A percentile compares a stretch with the other conserved stretches of the same genome.
These are phyloP conservation scores for Nudaria mundana DNA, from an alignment of 2,888 invertebrate species.

Conservation along the genomic window DNA sequence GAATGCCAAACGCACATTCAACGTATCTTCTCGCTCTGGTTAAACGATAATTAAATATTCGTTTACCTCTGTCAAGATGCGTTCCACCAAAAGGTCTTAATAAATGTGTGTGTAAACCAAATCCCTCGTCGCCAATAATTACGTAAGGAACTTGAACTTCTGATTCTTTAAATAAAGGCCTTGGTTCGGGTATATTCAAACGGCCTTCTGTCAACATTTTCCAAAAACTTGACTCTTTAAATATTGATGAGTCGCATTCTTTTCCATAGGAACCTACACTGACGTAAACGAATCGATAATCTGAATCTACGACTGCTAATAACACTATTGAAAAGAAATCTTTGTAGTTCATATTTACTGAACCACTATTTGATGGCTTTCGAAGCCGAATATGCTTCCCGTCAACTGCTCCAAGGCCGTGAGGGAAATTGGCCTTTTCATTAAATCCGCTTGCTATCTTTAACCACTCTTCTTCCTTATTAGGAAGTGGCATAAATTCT, in stretches of 20 bases:
- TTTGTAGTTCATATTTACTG: conserved; percentile 7
- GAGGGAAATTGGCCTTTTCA: too few species aligned
- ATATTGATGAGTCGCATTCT: neutral
- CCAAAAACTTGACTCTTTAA: too few species aligned
- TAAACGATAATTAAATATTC: conserved; percentile 1
- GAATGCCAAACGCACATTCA: conserved; percentile 1
- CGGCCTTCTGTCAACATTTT: too few species aligned
- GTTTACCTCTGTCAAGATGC: neutral
- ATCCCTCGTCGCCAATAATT: too few species aligned
- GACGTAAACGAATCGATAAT: conserved; percentile 11
- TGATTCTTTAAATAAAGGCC: too few species aligned
- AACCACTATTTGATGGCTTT: neutral
- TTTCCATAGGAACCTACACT: conserved; percentile 2
- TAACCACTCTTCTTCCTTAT: too few species aligned
- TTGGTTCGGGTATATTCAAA: too few species aligned
- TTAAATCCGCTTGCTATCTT: too few species aligned
- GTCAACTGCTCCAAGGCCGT: neutral
- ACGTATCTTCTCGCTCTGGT: neutral
- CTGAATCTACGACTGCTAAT: conserved; percentile 7
- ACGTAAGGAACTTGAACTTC: too few species aligned
- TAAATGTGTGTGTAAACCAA: too few species aligned
- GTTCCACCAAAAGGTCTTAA: too few species aligned
- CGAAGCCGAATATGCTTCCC: neutral
- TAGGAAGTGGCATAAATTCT: too few species aligned
- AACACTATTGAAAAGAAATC: conserved; percentile 7